Percentiles rank a stretch among this genome's conserved stretches.
Conservation (phyloP, 92 coral and sea anemone genomes). For the Heliopora coerulea region DNA sequence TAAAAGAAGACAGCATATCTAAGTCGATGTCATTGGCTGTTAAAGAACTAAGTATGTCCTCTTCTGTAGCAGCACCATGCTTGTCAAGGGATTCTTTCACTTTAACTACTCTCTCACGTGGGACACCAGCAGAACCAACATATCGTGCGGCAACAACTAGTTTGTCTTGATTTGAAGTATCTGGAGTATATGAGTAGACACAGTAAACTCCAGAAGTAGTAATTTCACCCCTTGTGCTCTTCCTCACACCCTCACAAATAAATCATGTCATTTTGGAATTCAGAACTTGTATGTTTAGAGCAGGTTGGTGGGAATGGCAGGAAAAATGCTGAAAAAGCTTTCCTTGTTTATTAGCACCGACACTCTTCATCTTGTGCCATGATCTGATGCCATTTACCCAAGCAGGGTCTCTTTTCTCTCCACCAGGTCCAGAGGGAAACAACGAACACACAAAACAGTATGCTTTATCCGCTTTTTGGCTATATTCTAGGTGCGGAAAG, state of each 20-base stretch:
- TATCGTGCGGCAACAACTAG: slow-evolving; percentile 34
- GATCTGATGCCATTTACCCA: too few relatives aligned
- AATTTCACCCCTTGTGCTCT: not conserved
- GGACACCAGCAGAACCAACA: slow-evolving; percentile 4
- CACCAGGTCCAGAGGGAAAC: too few relatives aligned
- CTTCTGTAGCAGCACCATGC: slow-evolving; percentile 26
- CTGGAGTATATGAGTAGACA: slow-evolving; percentile 35
- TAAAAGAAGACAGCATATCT: slow-evolving; percentile 10
- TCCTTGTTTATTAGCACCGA: too few relatives aligned
- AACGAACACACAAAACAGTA: too few relatives aligned
- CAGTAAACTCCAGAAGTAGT: slow-evolving; percentile 19
- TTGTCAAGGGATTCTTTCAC: slow-evolving; percentile 35
- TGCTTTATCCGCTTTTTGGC: too few relatives aligned
- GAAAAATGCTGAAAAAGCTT: too few relatives aligned
- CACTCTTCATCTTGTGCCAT: too few relatives aligned
- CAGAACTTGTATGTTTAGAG: too few relatives aligned
- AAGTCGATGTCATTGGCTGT: slow-evolving; percentile 11
- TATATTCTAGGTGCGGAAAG: too few relatives aligned
- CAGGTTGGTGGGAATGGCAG: too few relatives aligned
- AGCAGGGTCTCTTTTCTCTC: too few relatives aligned
- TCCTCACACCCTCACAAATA: slow-evolving; percentile 7
- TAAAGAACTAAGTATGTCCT: slow-evolving; percentile 25
- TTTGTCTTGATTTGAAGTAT: slow-evolving; percentile 32
- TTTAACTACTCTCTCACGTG: slow-evolving; percentile 26
- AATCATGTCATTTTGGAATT: too few relatives aligned